phyloP scores from a whole-genome alignment of 2,888 invertebrate species.

The Emmelina monodactyla region DNA sequence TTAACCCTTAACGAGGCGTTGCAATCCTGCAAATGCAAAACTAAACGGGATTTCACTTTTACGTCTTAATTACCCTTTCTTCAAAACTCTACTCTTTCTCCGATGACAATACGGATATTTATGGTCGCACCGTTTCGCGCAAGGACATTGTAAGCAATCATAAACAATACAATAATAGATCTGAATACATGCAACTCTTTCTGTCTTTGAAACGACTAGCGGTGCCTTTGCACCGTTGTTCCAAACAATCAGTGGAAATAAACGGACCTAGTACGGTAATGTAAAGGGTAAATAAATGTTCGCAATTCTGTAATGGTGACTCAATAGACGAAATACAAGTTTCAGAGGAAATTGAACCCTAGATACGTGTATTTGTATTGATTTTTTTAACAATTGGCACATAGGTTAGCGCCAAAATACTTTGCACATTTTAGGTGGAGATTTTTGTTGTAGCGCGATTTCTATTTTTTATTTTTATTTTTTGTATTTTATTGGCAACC shows the following conservation, averaged over 20 bases:
- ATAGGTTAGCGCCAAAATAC: no score
- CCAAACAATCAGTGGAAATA: conserved; percentile 33
- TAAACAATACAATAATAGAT: conserved; percentile 21
- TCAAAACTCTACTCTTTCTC: conserved; percentile 34
- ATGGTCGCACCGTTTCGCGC: conserved; percentile 39
- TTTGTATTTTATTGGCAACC: no score
- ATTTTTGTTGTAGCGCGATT: no score
- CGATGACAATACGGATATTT: conserved; percentile 34
- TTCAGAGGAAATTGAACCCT: no score
- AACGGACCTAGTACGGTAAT: conserved; percentile 47
- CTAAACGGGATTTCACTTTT: conserved; percentile 53
- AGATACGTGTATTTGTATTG: no score
- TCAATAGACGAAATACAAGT: no score
- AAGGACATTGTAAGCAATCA: conserved; percentile 30
- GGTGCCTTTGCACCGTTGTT: conserved; percentile 41
- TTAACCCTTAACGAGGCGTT: conserved; percentile 32
- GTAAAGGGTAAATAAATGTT: conserved; percentile 48
- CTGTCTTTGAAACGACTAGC: conserved; percentile 35
- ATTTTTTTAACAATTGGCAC: no score
- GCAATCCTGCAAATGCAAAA: conserved; percentile 30
- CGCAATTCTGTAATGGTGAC: no score
- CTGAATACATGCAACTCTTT: conserved; percentile 58
- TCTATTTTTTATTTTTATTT: no score
- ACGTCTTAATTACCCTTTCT: conserved; percentile 55
- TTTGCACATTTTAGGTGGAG: no score